These are phyloP conservation scores for Drosophila fungiperda DNA, from an alignment of 2,888 invertebrate species.

Conservation along the genomic window DNA sequence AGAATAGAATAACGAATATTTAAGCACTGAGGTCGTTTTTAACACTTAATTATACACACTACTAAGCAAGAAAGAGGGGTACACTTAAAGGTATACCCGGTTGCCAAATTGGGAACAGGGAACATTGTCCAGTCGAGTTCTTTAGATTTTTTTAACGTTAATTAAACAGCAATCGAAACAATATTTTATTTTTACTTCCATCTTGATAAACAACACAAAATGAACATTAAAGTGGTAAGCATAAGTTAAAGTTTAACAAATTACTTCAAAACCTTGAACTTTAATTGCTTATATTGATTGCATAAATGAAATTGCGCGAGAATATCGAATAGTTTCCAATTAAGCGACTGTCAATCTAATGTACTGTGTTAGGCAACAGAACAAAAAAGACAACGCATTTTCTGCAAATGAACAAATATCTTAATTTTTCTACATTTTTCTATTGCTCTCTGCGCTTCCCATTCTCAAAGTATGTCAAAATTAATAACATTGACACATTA, in stretches of 20 bases:
- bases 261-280: neutral
- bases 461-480: neutral
- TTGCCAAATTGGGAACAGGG: neutral
- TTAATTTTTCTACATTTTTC: neutral
- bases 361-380: neutral
- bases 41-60: neutral
- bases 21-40: neutral
- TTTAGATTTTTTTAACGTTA: constrained; percentile 5
- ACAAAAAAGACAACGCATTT: neutral
- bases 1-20: constrained; percentile 4
- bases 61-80: neutral
- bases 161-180: constrained; percentile 28
- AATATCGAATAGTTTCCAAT: constrained; percentile 26
- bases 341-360: neutral
- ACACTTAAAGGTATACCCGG: neutral
- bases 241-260: neutral
- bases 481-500: neutral
- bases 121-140: neutral
- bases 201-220: constrained; percentile 38
- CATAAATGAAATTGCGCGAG: constrained; percentile 20
- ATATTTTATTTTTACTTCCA: constrained; percentile 21
- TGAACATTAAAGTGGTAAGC: neutral
- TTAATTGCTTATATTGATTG: constrained; percentile 36
- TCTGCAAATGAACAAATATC: neutral
- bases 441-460: neutral